These are phyloP conservation scores for Drosophila yakuba DNA, from an alignment of 1,140 invertebrate genomes.

Conservation along the genomic window DNA sequence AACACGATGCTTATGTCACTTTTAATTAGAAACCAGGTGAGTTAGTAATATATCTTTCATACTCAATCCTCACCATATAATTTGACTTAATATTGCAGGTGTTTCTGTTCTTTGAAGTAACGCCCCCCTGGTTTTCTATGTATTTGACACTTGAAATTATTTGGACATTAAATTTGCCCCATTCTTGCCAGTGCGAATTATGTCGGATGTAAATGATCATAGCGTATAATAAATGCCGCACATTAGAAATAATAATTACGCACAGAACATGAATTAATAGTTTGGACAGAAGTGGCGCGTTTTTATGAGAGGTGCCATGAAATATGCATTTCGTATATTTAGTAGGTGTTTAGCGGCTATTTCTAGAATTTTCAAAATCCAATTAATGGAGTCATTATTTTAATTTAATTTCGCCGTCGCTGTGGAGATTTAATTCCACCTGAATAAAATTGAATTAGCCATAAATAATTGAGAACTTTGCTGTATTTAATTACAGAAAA, in stretches of 20 bases:
- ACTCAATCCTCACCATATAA: not conserved
- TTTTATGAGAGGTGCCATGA: constrained; percentile 39
- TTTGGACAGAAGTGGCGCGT: constrained; percentile 25
- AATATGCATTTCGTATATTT: constrained; percentile 57
- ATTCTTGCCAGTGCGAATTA: constrained; percentile 39
- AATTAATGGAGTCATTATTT: constrained; percentile 52
- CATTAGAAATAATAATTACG: constrained; percentile 55
- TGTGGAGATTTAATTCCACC: constrained; percentile 19
- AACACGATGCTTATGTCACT: not conserved
- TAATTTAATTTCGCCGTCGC: not conserved
- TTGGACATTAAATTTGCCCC: constrained; percentile 44
- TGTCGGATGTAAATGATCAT: constrained; percentile 39
- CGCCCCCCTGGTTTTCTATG: not conserved
- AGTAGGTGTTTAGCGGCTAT: constrained; percentile 60
- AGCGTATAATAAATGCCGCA: constrained; percentile 38
- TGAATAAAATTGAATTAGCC: constrained; percentile 57
- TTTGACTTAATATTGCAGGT: constrained; percentile 11
- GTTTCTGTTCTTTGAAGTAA: constrained; percentile 2
- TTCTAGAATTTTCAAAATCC: constrained; percentile 40
- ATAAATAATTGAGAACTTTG: constrained; percentile 53
- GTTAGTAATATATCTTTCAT: constrained; percentile 12
- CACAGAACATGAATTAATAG: constrained; percentile 61
- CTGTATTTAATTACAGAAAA: constrained; percentile 34
- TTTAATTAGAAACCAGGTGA: constrained; percentile 2
- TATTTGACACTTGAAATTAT: constrained; percentile 52